Evolutionary conservation across 2,113 vertebrate species (phyloP).

Genomic region (Chrysochloris asiatica): DNA sequence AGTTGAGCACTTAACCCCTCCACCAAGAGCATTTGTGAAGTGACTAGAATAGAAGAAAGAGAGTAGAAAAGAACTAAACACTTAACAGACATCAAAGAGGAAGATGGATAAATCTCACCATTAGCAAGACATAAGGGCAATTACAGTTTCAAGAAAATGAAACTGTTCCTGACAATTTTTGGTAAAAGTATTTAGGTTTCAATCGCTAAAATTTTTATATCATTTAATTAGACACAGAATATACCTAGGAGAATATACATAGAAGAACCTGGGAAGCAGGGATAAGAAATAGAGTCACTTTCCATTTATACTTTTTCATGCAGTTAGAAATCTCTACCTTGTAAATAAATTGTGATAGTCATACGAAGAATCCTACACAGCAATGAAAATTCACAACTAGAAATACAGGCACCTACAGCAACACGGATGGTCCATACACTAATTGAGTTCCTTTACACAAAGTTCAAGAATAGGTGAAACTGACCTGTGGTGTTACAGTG

Average conservation of each 20-base stretch:
- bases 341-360: neutral
- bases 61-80: neutral
- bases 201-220: neutral
- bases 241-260: neutral
- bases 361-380: neutral
- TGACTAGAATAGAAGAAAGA: neutral
- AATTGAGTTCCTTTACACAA: neutral
- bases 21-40: neutral
- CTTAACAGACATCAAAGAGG: neutral
- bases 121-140: neutral
- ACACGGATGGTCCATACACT: neutral
- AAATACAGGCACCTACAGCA: neutral
- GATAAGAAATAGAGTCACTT: neutral
- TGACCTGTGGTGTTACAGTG: neutral
- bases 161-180: neutral
- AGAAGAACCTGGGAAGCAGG: neutral
- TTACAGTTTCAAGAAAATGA: neutral
- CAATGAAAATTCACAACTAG: too few relatives aligned
- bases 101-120: neutral
- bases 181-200: neutral
- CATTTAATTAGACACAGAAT: neutral
- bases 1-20: too few relatives aligned
- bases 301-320: neutral
- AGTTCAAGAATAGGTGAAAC: slow-evolving; percentile 5
- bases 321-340: neutral